Evolutionary conservation across 2,113 vertebrate species (phyloP).

Genomic region (Centropristis striata): DNA sequence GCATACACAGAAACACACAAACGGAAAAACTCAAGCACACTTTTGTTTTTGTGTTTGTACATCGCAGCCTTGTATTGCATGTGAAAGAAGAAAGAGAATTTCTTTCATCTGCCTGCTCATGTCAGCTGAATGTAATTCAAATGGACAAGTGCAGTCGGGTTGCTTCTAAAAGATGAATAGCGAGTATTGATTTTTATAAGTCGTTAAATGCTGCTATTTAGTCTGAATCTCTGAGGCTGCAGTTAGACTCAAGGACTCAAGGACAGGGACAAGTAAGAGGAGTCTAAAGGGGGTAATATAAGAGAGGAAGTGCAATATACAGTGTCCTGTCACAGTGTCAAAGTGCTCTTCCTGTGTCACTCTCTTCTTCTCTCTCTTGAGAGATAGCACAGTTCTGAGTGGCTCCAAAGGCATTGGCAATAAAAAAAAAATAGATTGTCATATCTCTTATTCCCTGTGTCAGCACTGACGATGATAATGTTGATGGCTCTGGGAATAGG

Average conservation of each 20-base stretch:
- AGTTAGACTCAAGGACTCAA: conserved; percentile 67
- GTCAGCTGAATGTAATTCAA: conserved; percentile 69
- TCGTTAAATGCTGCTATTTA: conserved; percentile 72
- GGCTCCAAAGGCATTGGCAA: conserved; percentile 61
- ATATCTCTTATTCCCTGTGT: conserved; percentile 81
- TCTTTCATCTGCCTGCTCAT: conserved; percentile 44
- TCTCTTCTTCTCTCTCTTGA: conserved; percentile 47
- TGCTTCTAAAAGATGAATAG: conserved; percentile 78
- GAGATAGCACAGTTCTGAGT: conserved; percentile 54
- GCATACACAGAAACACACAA: neutral
- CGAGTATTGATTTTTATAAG: conserved; percentile 77
- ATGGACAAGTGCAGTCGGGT: conserved; percentile 72
- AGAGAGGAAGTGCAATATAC: conserved; percentile 65
- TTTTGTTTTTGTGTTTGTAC: neutral
- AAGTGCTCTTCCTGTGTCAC: conserved; percentile 62
- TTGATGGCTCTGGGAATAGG: conserved; percentile 75
- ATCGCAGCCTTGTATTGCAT: neutral
- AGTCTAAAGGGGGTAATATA: conserved; percentile 54
- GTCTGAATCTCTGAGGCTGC: conserved; percentile 51
- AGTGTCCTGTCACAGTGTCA: conserved; percentile 66
- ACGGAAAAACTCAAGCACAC: neutral
- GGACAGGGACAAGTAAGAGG: conserved; percentile 52
- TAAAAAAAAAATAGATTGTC: conserved; percentile 82
- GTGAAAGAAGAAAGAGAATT: conserved; percentile 35
- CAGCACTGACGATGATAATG: conserved; percentile 79